phyloP scores from a whole-genome alignment of 2,797 vertebrate species.

The Geotrypetes seraphini region DNA sequence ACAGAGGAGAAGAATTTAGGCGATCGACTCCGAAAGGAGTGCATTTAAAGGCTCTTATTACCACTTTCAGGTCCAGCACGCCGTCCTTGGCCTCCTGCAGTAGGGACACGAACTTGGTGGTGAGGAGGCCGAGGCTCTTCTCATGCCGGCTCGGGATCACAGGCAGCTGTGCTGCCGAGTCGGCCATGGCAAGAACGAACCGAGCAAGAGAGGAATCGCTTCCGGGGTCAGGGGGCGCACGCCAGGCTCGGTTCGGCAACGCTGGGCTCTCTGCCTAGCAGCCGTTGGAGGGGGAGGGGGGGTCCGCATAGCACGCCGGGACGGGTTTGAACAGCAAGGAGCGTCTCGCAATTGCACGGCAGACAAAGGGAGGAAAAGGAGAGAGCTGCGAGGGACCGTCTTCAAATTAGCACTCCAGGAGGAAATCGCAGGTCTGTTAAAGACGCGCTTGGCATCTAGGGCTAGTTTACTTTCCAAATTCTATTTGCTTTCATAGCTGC shows the following conservation, averaged over 20 bases:
- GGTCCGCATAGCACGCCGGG: constrained; percentile 68
- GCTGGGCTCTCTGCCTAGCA: constrained; percentile 30
- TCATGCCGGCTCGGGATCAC: constrained; percentile 84
- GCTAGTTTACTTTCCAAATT: too few relatives aligned
- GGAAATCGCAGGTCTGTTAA: too few relatives aligned
- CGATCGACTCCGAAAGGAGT: too few relatives aligned
- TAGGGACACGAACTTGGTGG: constrained; percentile 91
- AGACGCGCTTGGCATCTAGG: too few relatives aligned
- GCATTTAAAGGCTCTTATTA: too few relatives aligned
- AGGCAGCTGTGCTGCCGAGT: constrained; percentile 63
- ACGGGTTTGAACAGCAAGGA: constrained; percentile 41
- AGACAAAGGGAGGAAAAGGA: too few relatives aligned
- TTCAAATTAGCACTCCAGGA: too few relatives aligned
- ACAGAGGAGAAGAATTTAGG: too few relatives aligned
- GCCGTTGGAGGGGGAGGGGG: too few relatives aligned
- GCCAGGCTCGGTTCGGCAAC: constrained; percentile 26
- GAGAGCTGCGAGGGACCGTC: too few relatives aligned
- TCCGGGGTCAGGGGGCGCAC: neutral
- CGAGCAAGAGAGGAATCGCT: neutral
- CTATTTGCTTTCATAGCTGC: too few relatives aligned
- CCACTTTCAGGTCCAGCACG: constrained; percentile 89
- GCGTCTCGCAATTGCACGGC: too few relatives aligned
- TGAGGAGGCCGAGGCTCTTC: constrained; percentile 90
- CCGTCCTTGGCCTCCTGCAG: constrained; percentile 95
- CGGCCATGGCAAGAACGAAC: constrained; percentile 55